Evolutionary conservation across 2,888 invertebrate genomes (phyloP).

Genomic region (Leucophenga montana): DNA sequence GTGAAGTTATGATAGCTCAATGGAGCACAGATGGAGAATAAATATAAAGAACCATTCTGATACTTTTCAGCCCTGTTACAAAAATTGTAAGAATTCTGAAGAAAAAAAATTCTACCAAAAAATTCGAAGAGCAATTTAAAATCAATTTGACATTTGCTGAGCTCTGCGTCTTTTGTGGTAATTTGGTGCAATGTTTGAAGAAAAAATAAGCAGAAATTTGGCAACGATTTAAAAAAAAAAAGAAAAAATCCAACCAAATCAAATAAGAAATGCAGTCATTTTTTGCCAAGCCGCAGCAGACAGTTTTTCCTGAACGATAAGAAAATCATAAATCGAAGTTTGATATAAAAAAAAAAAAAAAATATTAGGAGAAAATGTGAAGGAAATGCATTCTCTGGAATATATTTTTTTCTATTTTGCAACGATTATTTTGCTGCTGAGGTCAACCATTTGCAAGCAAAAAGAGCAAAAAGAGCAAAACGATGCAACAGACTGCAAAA

Average conservation of each 20-base stretch:
- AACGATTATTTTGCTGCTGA: background rate
- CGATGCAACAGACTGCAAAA: background rate
- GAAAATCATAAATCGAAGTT: conserved; percentile 2
- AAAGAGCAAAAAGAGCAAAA: background rate
- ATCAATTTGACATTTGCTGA: conserved; percentile 59
- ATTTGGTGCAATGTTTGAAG: conserved; percentile 11
- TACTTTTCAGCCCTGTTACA: no score
- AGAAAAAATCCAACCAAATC: background rate
- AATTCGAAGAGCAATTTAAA: conserved; percentile 53
- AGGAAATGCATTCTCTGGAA: no score
- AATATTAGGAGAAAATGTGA: no score
- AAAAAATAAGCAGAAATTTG: background rate
- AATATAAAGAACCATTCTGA: background rate
- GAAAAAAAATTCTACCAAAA: conserved; percentile 12
- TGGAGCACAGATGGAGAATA: background rate
- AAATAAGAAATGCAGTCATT: background rate
- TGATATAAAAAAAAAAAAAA: background rate
- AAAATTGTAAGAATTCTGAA: no score
- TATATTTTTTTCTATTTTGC: background rate
- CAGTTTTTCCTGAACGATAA: conserved; percentile 9
- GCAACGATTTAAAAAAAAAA: background rate
- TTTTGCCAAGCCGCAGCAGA: background rate
- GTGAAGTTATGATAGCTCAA: no score
- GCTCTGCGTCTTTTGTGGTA: conserved; percentile 28
- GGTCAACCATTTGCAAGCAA: conserved; percentile 1